Percentiles rank a stretch among this genome's conserved stretches.
Evolutionary conservation across 2,113 vertebrate species (phyloP).

Genomic region (Sminthopsis crassicaudata): DNA sequence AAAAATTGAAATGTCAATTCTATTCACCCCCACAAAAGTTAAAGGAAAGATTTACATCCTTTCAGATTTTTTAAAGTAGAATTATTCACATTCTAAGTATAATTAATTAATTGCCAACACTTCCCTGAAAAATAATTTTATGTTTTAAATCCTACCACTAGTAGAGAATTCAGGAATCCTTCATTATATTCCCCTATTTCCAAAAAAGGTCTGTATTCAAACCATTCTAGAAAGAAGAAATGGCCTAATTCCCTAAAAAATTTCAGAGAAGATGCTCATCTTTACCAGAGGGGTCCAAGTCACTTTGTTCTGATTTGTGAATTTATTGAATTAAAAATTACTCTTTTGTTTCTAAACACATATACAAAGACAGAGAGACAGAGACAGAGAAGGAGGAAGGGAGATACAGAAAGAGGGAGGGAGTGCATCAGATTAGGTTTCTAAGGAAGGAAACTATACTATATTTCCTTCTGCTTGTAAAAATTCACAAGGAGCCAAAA

Average conservation of each 20-base stretch:
- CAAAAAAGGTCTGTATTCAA: conserved; percentile 19
- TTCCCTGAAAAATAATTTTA: conserved; percentile 50
- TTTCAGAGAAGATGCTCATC: conserved; percentile 3
- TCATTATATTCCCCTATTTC: conserved; percentile 44
- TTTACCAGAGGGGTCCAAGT: conserved; percentile 34
- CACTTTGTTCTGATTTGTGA: background rate
- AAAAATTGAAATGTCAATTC: conserved; percentile 29
- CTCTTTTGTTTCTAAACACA: background rate
- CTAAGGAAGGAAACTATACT: background rate
- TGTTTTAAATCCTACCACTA: conserved; percentile 30
- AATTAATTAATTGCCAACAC: conserved; percentile 58
- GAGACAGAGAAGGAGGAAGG: no score
- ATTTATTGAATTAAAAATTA: background rate
- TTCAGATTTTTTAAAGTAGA: conserved; percentile 29
- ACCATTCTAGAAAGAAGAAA: conserved; percentile 29
- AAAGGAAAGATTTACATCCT: background rate
- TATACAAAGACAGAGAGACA: no score
- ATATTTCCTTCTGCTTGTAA: conserved; percentile 18
- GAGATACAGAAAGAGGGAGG: no score
- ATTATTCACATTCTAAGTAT: conserved; percentile 25
- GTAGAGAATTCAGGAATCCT: background rate
- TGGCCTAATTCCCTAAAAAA: conserved; percentile 39
- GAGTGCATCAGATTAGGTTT: background rate
- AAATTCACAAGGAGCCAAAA: background rate
- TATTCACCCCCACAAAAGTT: background rate